A percentile compares a stretch with the other conserved stretches of the same genome.
phyloP scores from a whole-genome alignment of 92 coral and sea anemone species.

The Zoanthus gigantus region DNA sequence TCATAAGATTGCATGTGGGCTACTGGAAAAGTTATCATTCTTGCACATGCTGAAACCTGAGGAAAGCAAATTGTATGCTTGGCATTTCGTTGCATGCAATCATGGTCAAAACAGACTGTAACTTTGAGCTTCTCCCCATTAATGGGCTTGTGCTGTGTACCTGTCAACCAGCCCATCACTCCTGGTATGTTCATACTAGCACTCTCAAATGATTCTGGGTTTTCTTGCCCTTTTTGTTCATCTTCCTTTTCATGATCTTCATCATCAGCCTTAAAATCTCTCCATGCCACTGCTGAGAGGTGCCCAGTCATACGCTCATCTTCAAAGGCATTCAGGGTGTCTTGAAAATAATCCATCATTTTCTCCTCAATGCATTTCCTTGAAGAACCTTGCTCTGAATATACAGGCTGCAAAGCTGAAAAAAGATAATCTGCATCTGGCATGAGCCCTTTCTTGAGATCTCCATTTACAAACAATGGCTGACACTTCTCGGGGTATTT shows the following conservation, averaged over 20 bases:
- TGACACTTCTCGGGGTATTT: constrained; percentile 37
- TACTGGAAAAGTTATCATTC: constrained; percentile 43
- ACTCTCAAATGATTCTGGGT: background rate
- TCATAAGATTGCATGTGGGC: constrained; percentile 38
- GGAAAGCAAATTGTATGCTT: constrained; percentile 50
- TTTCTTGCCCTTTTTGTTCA: background rate
- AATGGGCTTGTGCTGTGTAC: constrained; percentile 57
- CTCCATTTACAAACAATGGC: constrained; percentile 34
- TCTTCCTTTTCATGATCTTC: background rate
- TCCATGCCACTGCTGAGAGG: background rate
- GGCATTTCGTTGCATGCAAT: constrained; percentile 40
- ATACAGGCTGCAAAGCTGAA: background rate
- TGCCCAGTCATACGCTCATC: background rate
- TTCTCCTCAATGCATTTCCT: background rate
- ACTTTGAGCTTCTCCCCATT: background rate
- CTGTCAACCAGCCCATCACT: constrained; percentile 73
- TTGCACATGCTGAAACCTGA: constrained; percentile 44
- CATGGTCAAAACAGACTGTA: constrained; percentile 41
- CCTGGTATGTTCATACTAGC: background rate
- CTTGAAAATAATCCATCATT: constrained; percentile 18
- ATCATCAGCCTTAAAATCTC: background rate
- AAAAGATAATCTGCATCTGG: constrained; percentile 24
- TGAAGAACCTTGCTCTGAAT: background rate
- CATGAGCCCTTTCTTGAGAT: background rate
- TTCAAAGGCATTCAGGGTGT: background rate